Base-by-base conservation (phyloP, 2,113 vertebrate genomes). In the Choloepus hoffmanni region DNA sequence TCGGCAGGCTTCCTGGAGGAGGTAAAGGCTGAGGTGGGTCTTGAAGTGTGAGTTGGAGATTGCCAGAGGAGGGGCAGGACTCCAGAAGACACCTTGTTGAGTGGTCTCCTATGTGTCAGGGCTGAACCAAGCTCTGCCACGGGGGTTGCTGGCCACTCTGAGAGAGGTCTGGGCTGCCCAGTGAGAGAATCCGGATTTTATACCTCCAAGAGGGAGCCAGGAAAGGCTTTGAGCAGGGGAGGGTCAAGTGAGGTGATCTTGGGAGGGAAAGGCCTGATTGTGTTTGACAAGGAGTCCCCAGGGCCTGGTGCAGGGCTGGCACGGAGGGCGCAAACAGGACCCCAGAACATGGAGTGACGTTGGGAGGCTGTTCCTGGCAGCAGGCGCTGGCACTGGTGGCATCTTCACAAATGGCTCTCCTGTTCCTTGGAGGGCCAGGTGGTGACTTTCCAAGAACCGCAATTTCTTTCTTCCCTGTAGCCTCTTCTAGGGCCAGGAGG, bases 391-490 rank as follows among this genome's bases (percentile, higher is more conserved):
- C 14, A 1, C 18, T 14, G 3, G 3, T 55, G 81, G 63, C 81
- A 72, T 67, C 45, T 45, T 82, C 55, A 53, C 26, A 28, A 30
- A 43, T 13, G 68, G 5, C n/a, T 73, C 0, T 5, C 18, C 5
- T 89, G 19, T 68, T 76, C 28, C 48, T 62, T 36, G 82, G 81
- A 94, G 62, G 73, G 60, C 43, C 72, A 16, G 3, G 6, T 36
- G 53, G 30, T 77, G 50, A 78, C 65, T 96, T 95, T 97, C 96
- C 73, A 90, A 88, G 92, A 96, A 94, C 55, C 26, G 45, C 28
- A 82, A 40, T 89, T 96, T 85, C 36, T 87, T 74, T 95, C 45
- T 96, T 67, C 82, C 82, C 30, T 84, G 84, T 6, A 55, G n/a
- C 65, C 85, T 24, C 65, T 73, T 33, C 33, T 58, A 65, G 33